Base-by-base conservation (phyloP, 2,113 vertebrate genomes). In the Tragelaphus strepsiceros region DNA sequence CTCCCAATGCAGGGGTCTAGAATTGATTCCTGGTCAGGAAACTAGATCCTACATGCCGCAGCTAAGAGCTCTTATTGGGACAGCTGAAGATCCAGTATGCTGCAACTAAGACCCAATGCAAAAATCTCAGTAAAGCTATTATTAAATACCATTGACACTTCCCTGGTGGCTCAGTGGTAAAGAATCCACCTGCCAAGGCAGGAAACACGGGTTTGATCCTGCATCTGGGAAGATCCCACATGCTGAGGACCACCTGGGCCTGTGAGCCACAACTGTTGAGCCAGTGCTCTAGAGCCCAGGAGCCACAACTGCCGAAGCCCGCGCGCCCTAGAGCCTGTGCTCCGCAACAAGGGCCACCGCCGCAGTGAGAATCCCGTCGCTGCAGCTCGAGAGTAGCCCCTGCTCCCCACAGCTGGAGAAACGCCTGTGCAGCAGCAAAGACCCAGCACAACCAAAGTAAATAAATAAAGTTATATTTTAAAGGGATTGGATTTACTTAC, bases 301-400 rank as follows among this genome's bases (percentile, higher is more conserved):
- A 67, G 61, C 32, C 64, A 4, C 64, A 67, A 4, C 64, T 10
- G 1, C 16, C 1, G 64, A 67, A 19, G 64, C 8, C 64, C 32
- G 8, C 4, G 1, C 4, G 7, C 32, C 64, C 30, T 2, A 2
- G 16, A 74, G 35, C 67, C 67, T 6, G 19, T 1, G 35, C n/a
- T 0, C 35, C 4, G 1, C 64, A 71, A 1, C n/a, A 5, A 10
- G 64, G 21, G 32, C 35, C 5, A 32, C 17, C n/a, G 0, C n/a
- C 5, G 0, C 64, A 11, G 64, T 1, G 19, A 22, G n/a, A 39
- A 74, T 19, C 67, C n/a, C 19, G 0, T 12, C 35, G 0, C 35
- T 6, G 35, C 35, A 22, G 21, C 35, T 39, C 0, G 1, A 71
- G 35, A 24, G 19, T 1, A 13, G 35, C n/a, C 21, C 35, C 35